Conservation (phyloP, 2,888 invertebrate genomes). For the Ethmia dodecea region DNA sequence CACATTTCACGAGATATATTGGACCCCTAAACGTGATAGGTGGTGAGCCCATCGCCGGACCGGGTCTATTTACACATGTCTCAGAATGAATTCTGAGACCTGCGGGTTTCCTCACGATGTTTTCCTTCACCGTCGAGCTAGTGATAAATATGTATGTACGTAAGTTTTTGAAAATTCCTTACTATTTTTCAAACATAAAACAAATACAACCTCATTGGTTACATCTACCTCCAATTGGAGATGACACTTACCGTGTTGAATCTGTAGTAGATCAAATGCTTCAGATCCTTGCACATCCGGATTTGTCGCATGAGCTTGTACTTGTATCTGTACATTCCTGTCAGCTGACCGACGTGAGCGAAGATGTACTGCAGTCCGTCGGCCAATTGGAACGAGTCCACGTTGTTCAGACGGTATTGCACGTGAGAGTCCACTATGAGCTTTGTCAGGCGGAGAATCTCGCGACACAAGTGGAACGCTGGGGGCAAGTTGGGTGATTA, state of each 20-base stretch:
- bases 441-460: constrained; percentile 98
- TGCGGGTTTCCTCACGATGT: too few relatives aligned
- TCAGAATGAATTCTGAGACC: too few relatives aligned
- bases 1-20: too few relatives aligned
- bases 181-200: too few relatives aligned
- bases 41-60: too few relatives aligned
- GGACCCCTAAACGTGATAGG: too few relatives aligned
- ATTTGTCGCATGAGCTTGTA: constrained; percentile 99
- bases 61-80: too few relatives aligned
- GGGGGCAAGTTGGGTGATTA: constrained; percentile 14
- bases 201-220: too few relatives aligned
- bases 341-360: constrained; percentile 99
- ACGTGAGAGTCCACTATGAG: constrained; percentile 99
- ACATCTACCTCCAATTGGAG: too few relatives aligned
- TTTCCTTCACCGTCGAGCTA: too few relatives aligned
- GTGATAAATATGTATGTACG: too few relatives aligned
- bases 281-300: constrained; percentile 99
- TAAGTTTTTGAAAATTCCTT: too few relatives aligned
- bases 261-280: constrained; percentile 99
- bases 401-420: constrained; percentile 98
- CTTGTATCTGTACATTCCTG: constrained; percentile 99
- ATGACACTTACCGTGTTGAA: constrained; percentile 93
- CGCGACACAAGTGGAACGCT: constrained; percentile 99
- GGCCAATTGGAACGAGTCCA: constrained; percentile 98
- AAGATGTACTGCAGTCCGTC: constrained; percentile 99